Conservation (phyloP, 2,797 vertebrate genomes). For the Silurus aristotelis region DNA sequence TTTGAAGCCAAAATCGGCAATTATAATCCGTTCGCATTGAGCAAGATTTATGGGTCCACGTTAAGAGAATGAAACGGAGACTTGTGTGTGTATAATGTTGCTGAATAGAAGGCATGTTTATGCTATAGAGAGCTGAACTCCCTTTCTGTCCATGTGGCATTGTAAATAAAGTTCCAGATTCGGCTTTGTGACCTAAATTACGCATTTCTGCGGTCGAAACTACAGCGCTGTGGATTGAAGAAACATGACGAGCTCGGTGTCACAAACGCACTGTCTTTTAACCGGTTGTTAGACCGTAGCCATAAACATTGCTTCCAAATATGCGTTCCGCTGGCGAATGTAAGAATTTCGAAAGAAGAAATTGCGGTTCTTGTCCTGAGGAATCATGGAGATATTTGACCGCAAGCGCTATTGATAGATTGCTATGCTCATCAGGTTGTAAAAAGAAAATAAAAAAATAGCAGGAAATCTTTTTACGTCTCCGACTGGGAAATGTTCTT, state of each 20-base stretch:
- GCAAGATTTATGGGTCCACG: slow-evolving; percentile 66
- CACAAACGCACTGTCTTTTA: slow-evolving; percentile 18
- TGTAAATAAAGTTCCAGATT: slow-evolving; percentile 58
- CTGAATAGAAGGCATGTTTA: slow-evolving; percentile 58
- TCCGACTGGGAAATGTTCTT: neutral
- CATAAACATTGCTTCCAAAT: slow-evolving; percentile 7
- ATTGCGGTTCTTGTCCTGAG: neutral
- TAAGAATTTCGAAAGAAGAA: neutral
- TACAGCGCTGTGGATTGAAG: slow-evolving; percentile 21
- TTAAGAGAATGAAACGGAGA: slow-evolving; percentile 55
- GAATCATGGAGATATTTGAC: neutral
- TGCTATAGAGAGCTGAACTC: slow-evolving; percentile 51
- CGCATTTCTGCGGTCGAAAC: slow-evolving; percentile 57
- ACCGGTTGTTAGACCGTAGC: slow-evolving; percentile 5
- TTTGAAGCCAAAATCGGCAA: slow-evolving; percentile 52
- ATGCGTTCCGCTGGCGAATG: neutral
- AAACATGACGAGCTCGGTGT: slow-evolving; percentile 21
- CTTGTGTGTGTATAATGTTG: slow-evolving; percentile 55
- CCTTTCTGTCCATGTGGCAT: slow-evolving; percentile 53
- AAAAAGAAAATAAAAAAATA: neutral
- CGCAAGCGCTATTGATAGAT: slow-evolving; percentile 1
- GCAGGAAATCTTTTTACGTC: neutral
- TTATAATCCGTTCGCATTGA: slow-evolving; percentile 63
- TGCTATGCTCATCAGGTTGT: neutral
- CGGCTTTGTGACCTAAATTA: slow-evolving; percentile 23